Evolutionary conservation across 2,888 invertebrate species (phyloP).

Genomic region (Trypoxylon attenuatum): DNA sequence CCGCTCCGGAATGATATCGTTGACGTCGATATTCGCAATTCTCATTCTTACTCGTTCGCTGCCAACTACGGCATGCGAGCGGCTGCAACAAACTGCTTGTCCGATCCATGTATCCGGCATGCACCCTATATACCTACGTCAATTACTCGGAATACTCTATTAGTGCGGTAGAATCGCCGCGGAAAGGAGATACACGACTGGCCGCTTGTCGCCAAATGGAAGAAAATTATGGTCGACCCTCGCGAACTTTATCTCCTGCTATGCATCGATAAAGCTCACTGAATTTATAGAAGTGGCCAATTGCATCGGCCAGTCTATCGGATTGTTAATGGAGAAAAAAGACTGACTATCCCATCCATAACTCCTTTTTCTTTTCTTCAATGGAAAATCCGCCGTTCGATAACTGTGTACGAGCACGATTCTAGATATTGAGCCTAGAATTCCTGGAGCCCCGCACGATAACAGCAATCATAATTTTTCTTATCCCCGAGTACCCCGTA

Average conservation of each 20-base stretch:
- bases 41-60: conserved; percentile 4
- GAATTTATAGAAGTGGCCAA: conserved; percentile 7
- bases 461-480: conserved; percentile 20
- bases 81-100: conserved; percentile 13
- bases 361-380: conserved; percentile 11
- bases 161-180: conserved; percentile 13
- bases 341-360: neutral
- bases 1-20: neutral
- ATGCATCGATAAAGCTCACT: conserved; percentile 19
- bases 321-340: too few species aligned
- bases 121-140: conserved; percentile 12
- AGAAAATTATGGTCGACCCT: conserved; percentile 29
- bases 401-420: neutral
- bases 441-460: neutral
- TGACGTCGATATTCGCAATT: neutral
- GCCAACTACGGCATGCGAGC: neutral
- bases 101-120: neutral
- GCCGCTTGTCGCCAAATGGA: conserved; percentile 13
- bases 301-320: conserved; percentile 14
- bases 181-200: conserved; percentile 13
- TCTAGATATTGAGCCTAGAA: neutral
- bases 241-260: conserved; percentile 17
- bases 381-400: conserved; percentile 15
- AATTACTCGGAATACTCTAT: conserved; percentile 13
- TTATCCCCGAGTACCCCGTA: conserved; percentile 22